Base-by-base conservation (phyloP, 64 coral and sea anemone genomes). In the Acropora yongei region DNA sequence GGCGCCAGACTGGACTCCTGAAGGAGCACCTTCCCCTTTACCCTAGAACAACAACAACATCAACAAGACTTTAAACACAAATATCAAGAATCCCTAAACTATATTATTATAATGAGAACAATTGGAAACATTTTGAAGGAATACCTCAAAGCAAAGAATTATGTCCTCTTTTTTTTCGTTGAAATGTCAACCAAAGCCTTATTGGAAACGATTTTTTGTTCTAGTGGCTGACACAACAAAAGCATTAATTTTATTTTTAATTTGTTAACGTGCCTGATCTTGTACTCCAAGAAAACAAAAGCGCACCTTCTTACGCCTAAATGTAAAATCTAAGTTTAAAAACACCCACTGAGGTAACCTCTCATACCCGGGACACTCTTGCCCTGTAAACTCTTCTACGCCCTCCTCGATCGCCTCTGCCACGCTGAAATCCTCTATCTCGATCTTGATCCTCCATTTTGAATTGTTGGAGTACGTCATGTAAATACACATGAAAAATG, bases 361-460 rank as follows among this genome's bases (percentile, higher is more conserved):
- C 80, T 12, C 45, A 58, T 66, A 97, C 95, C 58, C 95, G 69
- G 45, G 84, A 72, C 57, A 88, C 69, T 82, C 92, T 94, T 17
- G 94, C 95, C 84, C 95, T 77, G 60, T 88, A 97, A 47, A 92
- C 95, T 72, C 95, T 93, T 3, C 94, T 92, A n/a, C n/a, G n/a
- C 76, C 95, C 83, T 44, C 92, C 68, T 16, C 92, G 93, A 4
- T 92, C 95, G 49, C 92, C 95, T 68, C 92, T 84, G 41, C 92
- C 65, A 71, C 92, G 78, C 47, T 73, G 86, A 45, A 88, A 88
- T 6, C 93, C 93, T 67, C 95, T 86, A 46, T 92, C 95, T 68
- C 87, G 86, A 40, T 97, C 95, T 68, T 93, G 86, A 40, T 97
- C 95, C 78, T 97, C 95, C 95, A 97, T 97, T 57, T 97, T 97